Evolutionary conservation across 2,797 vertebrate species (phyloP), one percentile per base, ranked within the genome.

Genomic region (Molossus molossus): DNA sequence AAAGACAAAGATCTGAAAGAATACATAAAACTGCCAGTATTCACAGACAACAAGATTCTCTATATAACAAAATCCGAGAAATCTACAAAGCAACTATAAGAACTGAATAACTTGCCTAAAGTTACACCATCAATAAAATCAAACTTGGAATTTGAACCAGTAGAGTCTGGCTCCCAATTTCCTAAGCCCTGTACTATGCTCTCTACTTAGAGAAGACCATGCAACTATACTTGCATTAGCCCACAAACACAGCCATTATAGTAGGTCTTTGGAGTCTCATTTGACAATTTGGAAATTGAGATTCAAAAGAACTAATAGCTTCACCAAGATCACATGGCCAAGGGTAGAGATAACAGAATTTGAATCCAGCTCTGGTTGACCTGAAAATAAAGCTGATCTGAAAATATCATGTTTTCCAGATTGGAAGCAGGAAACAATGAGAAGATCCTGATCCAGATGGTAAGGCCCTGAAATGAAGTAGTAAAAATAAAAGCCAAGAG

Each of bases 241-340:
- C 50, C 45, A 87, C 23, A 76, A 57, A 77, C 8, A 84, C 1
- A 40, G 45, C 21, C 65, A 37, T 67, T 37, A 69, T 33, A 37
- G 4, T 10, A 82, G 8, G 17, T 18, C 50, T 20, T 50, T 0
- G 23, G 20, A 75, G n/a, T 18, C 45, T 90, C 72, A 33, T 48
- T 48, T 75, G 76, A 76, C 55, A 33, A 60, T 76, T 18, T 82
- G n/a, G 40, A 92, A 87, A 76, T 17, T 76, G 27, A 92, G 25
- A 9, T 76, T 94, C 73, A 82, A 33, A 87, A 95, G 87, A 67
- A 73, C 25, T 12, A 92, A 83, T n/a, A 90, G 75, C 40, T 76
- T 92, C 50, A 48, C 14, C 21, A 67, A 62, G 3, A 64, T 79
- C 40, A 55, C 12, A 64, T 3, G 37, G 90, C n/a, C 55, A 64